Evolutionary conservation across 2,888 invertebrate genomes (phyloP).

Genomic region (Syrphus vitripennis): DNA sequence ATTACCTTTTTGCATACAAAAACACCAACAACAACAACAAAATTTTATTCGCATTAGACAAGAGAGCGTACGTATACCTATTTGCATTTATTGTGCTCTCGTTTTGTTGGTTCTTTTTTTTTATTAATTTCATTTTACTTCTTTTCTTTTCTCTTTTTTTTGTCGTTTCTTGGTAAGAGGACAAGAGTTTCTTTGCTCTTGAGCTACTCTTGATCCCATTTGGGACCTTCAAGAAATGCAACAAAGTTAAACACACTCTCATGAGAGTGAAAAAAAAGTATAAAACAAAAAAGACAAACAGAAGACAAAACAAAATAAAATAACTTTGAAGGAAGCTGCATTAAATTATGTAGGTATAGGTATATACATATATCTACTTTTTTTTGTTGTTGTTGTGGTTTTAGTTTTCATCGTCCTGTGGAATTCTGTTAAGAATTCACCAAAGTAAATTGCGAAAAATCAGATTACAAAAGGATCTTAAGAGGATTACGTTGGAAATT

Average conservation of each 20-base stretch:
- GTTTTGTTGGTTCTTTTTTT: background rate
- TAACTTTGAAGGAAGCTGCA: slow-evolving; percentile 28
- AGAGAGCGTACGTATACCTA: slow-evolving; percentile 14
- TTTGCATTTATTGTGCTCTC: slow-evolving; percentile 43
- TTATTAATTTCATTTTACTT: background rate
- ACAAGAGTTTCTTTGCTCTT: slow-evolving; percentile 33
- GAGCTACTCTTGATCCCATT: slow-evolving; percentile 57
- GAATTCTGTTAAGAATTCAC: slow-evolving; percentile 25
- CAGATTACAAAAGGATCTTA: slow-evolving; percentile 58
- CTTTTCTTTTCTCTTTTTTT: background rate
- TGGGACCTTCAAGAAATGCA: slow-evolving; percentile 40
- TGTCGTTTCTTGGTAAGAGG: background rate
- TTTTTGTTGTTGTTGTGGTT: background rate
- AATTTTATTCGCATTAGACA: slow-evolving; percentile 29
- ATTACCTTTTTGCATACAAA: slow-evolving; percentile 26
- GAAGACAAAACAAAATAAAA: slow-evolving; percentile 21
- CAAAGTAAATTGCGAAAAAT: slow-evolving; percentile 50
- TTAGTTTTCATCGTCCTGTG: background rate
- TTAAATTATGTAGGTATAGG: background rate
- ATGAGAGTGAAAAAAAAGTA: slow-evolving; percentile 30
- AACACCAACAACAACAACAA: background rate
- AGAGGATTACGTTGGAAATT: slow-evolving; percentile 10
- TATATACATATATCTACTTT: background rate
- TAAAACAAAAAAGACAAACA: slow-evolving; percentile 10
- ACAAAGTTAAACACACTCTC: slow-evolving; percentile 61